Conservation (phyloP, 2,797 vertebrate genomes). For the Lagorchestes hirsutus region DNA sequence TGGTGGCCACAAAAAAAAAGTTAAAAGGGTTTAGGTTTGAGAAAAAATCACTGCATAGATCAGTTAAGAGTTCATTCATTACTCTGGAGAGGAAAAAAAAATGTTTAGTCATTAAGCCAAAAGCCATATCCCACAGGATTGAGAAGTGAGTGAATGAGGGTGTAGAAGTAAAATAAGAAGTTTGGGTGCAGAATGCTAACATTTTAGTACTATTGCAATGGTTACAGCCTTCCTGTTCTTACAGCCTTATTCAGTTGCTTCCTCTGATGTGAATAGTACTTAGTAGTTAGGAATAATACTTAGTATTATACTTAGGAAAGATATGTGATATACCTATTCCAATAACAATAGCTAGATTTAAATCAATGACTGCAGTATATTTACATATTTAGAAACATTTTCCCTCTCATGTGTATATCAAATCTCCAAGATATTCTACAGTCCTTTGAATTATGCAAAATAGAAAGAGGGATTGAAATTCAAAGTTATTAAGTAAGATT, state of each 20-base stretch:
- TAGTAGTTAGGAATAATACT: neutral
- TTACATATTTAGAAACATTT: neutral
- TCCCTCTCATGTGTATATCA: neutral
- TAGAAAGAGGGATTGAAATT: neutral
- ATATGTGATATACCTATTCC: neutral
- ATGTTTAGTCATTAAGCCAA: neutral
- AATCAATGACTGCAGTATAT: neutral
- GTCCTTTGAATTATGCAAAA: neutral
- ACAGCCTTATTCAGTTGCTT: neutral
- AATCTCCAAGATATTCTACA: neutral
- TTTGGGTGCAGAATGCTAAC: neutral
- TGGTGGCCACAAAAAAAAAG: neutral
- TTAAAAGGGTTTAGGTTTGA: neutral
- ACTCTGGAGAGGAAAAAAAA: neutral
- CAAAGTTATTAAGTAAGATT: slow-evolving; percentile 32
- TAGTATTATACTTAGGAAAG: slow-evolving; percentile 25
- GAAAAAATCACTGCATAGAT: neutral
- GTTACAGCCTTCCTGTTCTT: neutral
- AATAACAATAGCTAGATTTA: slow-evolving; percentile 9
- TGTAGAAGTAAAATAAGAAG: neutral
- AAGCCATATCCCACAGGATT: neutral
- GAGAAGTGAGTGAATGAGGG: neutral
- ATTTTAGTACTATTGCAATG: neutral
- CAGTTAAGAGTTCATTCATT: neutral
- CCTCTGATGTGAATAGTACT: neutral